Conservation (phyloP, 1,140 invertebrate genomes). For the Cydia amplana region DNA sequence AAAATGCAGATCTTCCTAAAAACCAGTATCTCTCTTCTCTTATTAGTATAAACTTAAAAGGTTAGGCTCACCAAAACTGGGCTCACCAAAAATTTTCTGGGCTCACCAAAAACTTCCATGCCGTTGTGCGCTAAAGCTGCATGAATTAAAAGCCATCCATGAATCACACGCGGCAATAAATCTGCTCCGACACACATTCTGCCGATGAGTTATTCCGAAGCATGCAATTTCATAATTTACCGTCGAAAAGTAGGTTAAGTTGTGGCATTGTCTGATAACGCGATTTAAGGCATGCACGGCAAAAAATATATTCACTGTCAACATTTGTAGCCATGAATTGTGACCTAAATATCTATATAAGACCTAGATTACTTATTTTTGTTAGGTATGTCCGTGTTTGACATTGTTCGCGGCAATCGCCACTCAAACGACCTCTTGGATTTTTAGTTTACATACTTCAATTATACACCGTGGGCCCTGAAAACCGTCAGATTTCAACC, state of each 20-base stretch:
- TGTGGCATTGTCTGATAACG: conserved; percentile 38
- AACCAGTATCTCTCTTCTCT: too few relatives aligned
- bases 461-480: too few relatives aligned
- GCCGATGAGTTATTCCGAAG: conserved; percentile 22
- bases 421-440: not conserved
- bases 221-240: conserved; percentile 39
- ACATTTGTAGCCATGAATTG: not conserved
- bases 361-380: not conserved
- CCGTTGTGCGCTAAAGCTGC: not conserved
- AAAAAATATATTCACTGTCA: conserved; percentile 28
- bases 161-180: conserved; percentile 12
- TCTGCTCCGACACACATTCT: conserved; percentile 9
- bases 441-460: too few relatives aligned
- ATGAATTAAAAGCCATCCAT: conserved; percentile 4
- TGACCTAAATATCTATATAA: not conserved
- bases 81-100: not conserved
- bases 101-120: not conserved
- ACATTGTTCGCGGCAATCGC: not conserved
- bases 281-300: conserved; percentile 23
- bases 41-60: too few relatives aligned
- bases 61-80: not conserved
- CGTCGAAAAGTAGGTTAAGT: conserved; percentile 45
- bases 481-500: too few relatives aligned
- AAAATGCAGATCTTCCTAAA: too few relatives aligned
- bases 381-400: not conserved